Percentiles rank a stretch among this genome's conserved stretches.
phyloP scores from a whole-genome alignment of 2,797 vertebrate genomes.

The Argentina silus region DNA sequence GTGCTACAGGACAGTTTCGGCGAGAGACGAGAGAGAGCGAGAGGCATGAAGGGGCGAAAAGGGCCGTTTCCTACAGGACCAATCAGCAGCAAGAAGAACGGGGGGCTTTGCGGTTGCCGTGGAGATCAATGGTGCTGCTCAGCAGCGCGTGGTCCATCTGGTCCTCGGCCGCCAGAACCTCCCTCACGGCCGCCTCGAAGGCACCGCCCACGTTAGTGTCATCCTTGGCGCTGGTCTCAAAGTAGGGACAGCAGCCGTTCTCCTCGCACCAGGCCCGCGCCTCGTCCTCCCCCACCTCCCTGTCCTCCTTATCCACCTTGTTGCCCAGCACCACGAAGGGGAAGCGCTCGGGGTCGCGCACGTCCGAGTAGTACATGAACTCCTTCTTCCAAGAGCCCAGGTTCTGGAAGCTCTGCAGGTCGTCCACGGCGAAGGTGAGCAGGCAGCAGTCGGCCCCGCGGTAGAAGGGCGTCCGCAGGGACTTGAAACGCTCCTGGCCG shows the following conservation, averaged over 20 bases:
- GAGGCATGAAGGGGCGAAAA: conserved; percentile 25
- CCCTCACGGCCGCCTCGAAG: conserved; percentile 94
- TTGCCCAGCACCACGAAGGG: conserved; percentile 97
- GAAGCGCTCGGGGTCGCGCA: conserved; percentile 91
- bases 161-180: conserved; percentile 92
- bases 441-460: conserved; percentile 96
- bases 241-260: conserved; percentile 92
- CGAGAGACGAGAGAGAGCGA: conserved; percentile 10
- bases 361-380: conserved; percentile 93
- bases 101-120: conserved; percentile 86
- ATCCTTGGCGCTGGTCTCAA: conserved; percentile 98
- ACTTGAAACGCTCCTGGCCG: conserved; percentile 97
- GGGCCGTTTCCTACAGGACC: conserved; percentile 35
- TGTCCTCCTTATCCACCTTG: conserved; percentile 91
- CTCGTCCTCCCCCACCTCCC: conserved; percentile 91
- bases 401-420: conserved; percentile 96
- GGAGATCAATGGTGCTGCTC: conserved; percentile 90
- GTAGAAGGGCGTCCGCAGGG: conserved; percentile 95
- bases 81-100: conserved; percentile 90
- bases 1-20: conserved; percentile 35
- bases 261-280: conserved; percentile 93
- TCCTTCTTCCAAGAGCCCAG: conserved; percentile 96
- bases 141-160: conserved; percentile 90
- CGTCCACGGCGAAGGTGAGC: conserved; percentile 94
- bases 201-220: conserved; percentile 95